Conservation (phyloP, 2,113 vertebrate species). For the Piprites chloris region DNA sequence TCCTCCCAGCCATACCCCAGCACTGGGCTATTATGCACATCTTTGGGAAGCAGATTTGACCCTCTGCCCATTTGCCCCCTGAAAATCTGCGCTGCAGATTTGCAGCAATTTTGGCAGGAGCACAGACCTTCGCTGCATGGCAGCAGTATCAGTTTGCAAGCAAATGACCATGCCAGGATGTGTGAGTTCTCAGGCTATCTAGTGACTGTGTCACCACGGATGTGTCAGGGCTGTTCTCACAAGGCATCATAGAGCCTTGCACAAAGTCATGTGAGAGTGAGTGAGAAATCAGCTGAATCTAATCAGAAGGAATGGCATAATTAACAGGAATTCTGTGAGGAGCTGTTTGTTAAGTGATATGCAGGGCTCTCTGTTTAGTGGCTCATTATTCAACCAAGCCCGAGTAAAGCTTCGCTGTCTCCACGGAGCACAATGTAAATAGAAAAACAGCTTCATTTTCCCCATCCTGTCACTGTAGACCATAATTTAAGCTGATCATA, state of each 20-base stretch:
- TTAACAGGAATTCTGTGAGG: conserved; percentile 5
- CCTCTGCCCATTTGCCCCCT: neutral
- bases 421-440: neutral
- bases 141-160: neutral
- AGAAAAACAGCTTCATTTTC: neutral
- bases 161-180: neutral
- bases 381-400: neutral
- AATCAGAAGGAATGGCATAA: conserved; percentile 35
- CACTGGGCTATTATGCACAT: neutral
- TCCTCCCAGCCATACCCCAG: no score
- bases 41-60: neutral
- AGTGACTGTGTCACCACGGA: neutral
- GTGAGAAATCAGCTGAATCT: conserved; percentile 56
- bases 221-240: conserved; percentile 27
- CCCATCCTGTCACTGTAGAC: neutral
- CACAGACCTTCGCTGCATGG: neutral
- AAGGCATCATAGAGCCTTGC: neutral
- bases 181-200: neutral
- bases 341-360: neutral
- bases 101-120: neutral
- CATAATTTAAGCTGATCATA: neutral
- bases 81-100: neutral
- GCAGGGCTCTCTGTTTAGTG: neutral
- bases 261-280: conserved; percentile 28
- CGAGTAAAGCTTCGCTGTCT: neutral